Evolutionary conservation across 2,888 invertebrate species (phyloP), one percentile per base, ranked within the genome.

Genomic region (Melipona bicolor): DNA sequence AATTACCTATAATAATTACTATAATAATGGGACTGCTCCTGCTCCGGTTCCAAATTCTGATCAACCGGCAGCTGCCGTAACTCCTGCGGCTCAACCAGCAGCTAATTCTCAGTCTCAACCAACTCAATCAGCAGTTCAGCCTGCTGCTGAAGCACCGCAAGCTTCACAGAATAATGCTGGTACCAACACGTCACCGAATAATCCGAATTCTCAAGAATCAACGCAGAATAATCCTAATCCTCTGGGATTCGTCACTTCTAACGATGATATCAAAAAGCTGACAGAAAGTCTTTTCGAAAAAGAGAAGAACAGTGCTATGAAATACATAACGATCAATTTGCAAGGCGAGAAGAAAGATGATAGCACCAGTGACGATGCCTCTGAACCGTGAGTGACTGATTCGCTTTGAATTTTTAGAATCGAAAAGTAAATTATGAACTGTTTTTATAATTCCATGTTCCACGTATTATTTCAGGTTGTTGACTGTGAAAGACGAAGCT

Each of bases 261-360:
- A 97, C 89, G 95, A 95, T 83, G 97, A 97, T 93, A 93, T 97
- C 59, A 95, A 96, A 89, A 95, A 96, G 52, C 94, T 98, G 72
- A 96, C 97, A 11, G 97, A 98, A 94, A 96, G 96, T 77, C 94
- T 98, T 32, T 95, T 97, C 80, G 95, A 95, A 74, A 97, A 97
- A 92, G 98, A 98, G 91, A 95, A 94, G 5, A 97, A 97, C 93
- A 97, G 97, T 93, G 97, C 97, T 64, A 96, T 96, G 4, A 96
- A 95, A 90, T 96, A 96, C 87, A 95, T 98, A 27, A 96, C 96
- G 0, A 94, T 98, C 17, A 97, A 97, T 91, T 95, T 96, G 86
- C 98, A 98, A 95, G 97, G 96, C 81, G 96, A 96, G 93, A 98
- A 97, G 19, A 96, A 96, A 49, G 97, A 97, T 19, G 96, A 96